Evolutionary conservation across 2,797 vertebrate genomes (phyloP), one percentile per base, ranked within the genome.

Genomic region (Fratercula arctica): DNA sequence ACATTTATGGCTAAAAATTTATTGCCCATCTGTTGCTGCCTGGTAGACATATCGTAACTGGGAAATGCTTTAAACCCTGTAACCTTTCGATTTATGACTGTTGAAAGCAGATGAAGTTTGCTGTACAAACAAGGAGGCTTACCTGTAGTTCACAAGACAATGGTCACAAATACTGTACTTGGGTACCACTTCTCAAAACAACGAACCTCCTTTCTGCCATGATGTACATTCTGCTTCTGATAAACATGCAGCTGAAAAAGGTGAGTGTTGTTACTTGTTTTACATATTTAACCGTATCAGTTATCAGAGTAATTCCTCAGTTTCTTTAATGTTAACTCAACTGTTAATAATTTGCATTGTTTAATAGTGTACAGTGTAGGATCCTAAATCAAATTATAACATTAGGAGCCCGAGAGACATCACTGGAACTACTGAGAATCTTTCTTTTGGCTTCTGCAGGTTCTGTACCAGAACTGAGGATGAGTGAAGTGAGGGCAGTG

Each of bases 11-110:
- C 77, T 87, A 5, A n/a, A 92, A 89, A 41, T 93, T 96, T 85
- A 97, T 96, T 91, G 75, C 72, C 86, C 94, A 96, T 85, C 80
- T 95, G 90, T 94, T 97, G 89, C 77, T 93, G 89, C 45, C 72
- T 95, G 72, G 66, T 96, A 87, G 88, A 77, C 19, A 4, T 54
- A 64, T 63, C 90, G 39, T 76, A 93, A 86, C 70, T 90, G 61
- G 92, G 68, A 87, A 94, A 86, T 43, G 87, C 50, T 74, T 96
- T 94, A 90, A 91, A 85, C 31, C 60, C 88, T 37, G n/a, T 69
- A 85, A 59, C 76, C 73, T 77, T 91, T 79, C 25, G 26, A 21
- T 89, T 69, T 86, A 25, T n/a, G 48, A 57, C 43, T 77, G 11
- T 50, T 60, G 56, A 85, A 92, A 91, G 51, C 43, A 63, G 46